Evolutionary conservation across 2,888 invertebrate genomes (phyloP).

Genomic region (Dastarcus helophoroides): DNA sequence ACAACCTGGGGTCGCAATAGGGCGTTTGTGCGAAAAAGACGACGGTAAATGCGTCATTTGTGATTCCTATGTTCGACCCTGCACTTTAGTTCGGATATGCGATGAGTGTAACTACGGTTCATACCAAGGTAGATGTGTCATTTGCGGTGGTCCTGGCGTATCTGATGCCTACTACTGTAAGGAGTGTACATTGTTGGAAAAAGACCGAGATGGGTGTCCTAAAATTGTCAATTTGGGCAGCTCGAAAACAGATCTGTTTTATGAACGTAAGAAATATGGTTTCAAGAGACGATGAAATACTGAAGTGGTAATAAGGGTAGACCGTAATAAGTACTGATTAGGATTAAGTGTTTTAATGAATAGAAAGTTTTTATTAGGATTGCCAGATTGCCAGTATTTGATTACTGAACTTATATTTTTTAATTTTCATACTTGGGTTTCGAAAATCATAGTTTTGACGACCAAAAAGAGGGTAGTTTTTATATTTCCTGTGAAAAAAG

Average conservation of each 20-base stretch:
- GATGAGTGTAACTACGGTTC: conserved; percentile 99
- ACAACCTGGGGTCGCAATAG: conserved; percentile 97
- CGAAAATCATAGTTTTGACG: no score
- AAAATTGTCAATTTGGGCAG: conserved; percentile 99
- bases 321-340: no score
- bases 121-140: conserved; percentile 96
- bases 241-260: conserved; percentile 98
- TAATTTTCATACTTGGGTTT: no score
- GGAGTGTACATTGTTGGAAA: conserved; percentile 98
- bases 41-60: conserved; percentile 99
- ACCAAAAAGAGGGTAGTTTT: no score
- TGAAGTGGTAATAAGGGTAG: no score
- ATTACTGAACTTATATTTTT: no score
- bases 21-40: conserved; percentile 93
- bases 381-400: no score
- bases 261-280: conserved; percentile 98
- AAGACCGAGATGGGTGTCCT: conserved; percentile 97
- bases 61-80: conserved; percentile 97
- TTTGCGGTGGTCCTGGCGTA: conserved; percentile 99
- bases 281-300: conserved; percentile 90
- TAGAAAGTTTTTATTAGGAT: no score
- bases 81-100: conserved; percentile 94
- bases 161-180: conserved; percentile 99
- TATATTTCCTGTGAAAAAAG: no score
- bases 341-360: no score